Base-by-base conservation (phyloP, 2,888 invertebrate species). In the Tromatobia lineatoria region DNA sequence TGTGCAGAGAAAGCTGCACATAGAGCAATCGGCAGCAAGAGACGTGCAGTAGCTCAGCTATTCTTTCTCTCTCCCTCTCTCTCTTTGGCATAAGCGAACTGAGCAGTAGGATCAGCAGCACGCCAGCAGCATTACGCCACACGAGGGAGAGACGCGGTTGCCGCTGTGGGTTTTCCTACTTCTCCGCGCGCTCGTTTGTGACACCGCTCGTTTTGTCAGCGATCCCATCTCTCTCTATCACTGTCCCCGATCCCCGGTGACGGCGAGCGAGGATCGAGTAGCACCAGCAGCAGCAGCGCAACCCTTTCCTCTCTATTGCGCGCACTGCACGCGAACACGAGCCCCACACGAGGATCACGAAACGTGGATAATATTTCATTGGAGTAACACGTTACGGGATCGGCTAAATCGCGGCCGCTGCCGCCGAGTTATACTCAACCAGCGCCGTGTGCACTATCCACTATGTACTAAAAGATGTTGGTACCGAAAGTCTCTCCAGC, bases 171-270 rank as follows among this genome's bases (percentile, higher is more conserved):
- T 57, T 82, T 76, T 78, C 59, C 64, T 70, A 52, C 80, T 34
- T 77, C 82, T 76, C 64, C 42, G 29, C 54, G 77, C 59, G 80
- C 70, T 85, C 79, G 84, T 82, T 84, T 87, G 84, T 87, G 84
- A 85, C 85, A 86, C 83, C 84, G 76, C 80, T 83, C 71, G 80
- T 86, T 85, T 87, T 85, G 83, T 86, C 82, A 67, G 67, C 80
- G 85, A 85, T 86, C 61, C 80, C 80, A 79, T 83, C 82, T 83
- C 81, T 73, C 73, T 52, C 50, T 70, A 74, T 80, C 74, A 61
- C 34, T 67, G 77, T 82, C 70, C 82, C 38, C 79, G 73, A 82
- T 74, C 57, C 67, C 15, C 38, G n/a, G 25, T 45, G 71, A 25
- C 45, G 69, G 61, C 38, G 47, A 52, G 29, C 77, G 64, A n/a